phyloP scores from a whole-genome alignment of 2,888 invertebrate species.

The Ornithoptera priamus region DNA sequence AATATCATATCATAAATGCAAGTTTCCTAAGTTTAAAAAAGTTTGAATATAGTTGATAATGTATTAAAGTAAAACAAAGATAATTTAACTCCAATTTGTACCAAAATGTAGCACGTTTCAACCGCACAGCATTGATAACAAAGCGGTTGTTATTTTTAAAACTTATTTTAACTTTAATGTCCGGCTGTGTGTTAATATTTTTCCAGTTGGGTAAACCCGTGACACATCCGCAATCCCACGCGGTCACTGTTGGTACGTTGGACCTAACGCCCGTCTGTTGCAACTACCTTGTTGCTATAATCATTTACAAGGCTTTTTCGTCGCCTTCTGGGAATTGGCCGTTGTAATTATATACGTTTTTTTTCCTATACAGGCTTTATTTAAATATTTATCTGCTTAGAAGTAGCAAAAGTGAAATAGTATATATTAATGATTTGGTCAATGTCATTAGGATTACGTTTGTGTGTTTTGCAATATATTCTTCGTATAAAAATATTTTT shows the following conservation, averaged over 20 bases:
- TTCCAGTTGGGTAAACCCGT: conserved; percentile 62
- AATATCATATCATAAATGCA: no score
- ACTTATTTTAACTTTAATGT: conserved; percentile 39
- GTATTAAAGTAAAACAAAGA: neutral
- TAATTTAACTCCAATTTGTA: neutral
- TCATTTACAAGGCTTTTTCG: conserved; percentile 29
- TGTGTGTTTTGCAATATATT: no score
- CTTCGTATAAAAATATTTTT: no score
- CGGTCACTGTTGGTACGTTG: conserved; percentile 34
- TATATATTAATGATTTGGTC: neutral
- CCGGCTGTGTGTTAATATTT: conserved; percentile 48
- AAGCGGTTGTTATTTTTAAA: conserved; percentile 25
- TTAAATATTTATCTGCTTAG: conserved; percentile 20
- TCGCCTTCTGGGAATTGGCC: conserved; percentile 26
- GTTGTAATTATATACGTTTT: conserved; percentile 20
- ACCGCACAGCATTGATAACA: neutral
- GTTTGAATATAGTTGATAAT: neutral
- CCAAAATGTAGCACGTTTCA: neutral
- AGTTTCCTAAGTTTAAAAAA: neutral
- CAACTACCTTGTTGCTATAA: conserved; percentile 12
- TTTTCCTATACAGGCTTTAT: conserved; percentile 12
- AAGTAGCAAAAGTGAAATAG: neutral
- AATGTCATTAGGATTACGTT: neutral
- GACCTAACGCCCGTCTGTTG: conserved; percentile 12
- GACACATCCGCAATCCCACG: conserved; percentile 64